phyloP scores from a whole-genome alignment of 1,140 invertebrate genomes.

The Popillia japonica region DNA sequence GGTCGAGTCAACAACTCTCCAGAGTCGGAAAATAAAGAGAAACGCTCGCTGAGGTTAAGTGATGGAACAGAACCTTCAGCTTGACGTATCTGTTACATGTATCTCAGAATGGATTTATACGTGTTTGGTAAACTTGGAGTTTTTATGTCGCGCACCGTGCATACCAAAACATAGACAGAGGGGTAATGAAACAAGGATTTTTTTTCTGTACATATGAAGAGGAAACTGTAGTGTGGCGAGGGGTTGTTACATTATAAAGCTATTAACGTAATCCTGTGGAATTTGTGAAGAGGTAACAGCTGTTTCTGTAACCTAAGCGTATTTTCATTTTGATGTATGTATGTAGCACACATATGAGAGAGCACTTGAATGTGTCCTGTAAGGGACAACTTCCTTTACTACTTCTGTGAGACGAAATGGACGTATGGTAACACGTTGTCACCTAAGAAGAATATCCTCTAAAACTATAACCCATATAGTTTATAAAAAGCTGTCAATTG shows the following conservation, averaged over 20 bases:
- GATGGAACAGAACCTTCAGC: constrained; percentile 16
- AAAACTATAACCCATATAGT: background rate
- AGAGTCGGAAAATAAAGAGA: constrained; percentile 29
- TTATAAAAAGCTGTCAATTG: too few species aligned
- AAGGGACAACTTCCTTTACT: constrained; percentile 35
- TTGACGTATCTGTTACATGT: constrained; percentile 27
- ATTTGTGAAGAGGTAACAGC: constrained; percentile 37
- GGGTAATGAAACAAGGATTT: constrained; percentile 14
- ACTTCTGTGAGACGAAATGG: constrained; percentile 24
- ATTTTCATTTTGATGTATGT: background rate
- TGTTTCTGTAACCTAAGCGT: constrained; percentile 1
- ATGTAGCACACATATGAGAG: constrained; percentile 1
- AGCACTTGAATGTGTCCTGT: constrained; percentile 19
- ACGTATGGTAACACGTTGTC: constrained; percentile 24
- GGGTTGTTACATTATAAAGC: constrained; percentile 38
- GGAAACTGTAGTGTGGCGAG: background rate
- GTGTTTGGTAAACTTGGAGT: constrained; percentile 34
- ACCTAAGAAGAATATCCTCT: constrained; percentile 11
- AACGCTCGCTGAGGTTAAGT: constrained; percentile 26
- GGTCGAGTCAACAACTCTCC: constrained; percentile 18
- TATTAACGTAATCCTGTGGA: constrained; percentile 39
- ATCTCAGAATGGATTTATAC: constrained; percentile 30
- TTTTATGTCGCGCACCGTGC: constrained; percentile 24
- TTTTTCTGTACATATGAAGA: background rate
- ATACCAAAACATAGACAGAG: constrained; percentile 9